Conservation (phyloP, 2,113 vertebrate genomes). For the Rana temporaria region DNA sequence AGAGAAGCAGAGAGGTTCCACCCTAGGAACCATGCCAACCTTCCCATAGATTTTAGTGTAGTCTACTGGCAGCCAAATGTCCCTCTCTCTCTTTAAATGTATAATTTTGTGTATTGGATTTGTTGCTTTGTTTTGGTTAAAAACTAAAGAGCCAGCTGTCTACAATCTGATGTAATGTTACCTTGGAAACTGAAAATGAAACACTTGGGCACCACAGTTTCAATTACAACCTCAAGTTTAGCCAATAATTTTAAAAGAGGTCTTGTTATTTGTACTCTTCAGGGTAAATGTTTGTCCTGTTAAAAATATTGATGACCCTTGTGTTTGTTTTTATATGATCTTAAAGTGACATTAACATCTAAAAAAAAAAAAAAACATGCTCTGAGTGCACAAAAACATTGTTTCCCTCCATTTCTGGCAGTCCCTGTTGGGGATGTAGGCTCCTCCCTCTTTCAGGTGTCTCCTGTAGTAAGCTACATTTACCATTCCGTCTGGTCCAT, state of each 20-base stretch:
- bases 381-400: no score
- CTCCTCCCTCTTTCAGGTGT: no score
- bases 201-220: conserved; percentile 76
- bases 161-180: conserved; percentile 85
- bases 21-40: conserved; percentile 65
- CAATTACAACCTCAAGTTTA: conserved; percentile 77
- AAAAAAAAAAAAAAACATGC: no score
- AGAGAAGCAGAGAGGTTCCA: conserved; percentile 64
- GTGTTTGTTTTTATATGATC: conserved; percentile 39
- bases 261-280: conserved; percentile 74
- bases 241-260: conserved; percentile 80
- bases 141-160: conserved; percentile 82
- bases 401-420: no score
- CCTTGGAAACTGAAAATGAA: conserved; percentile 80
- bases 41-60: conserved; percentile 60
- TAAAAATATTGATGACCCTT: conserved; percentile 64
- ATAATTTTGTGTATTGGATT: conserved; percentile 65
- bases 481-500: no score
- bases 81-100: conserved; percentile 68
- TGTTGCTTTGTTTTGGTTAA: conserved; percentile 80
- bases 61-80: conserved; percentile 64
- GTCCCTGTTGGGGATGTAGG: no score
- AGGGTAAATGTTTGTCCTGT: conserved; percentile 67
- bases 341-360: background rate
- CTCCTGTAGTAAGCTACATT: no score